Percentiles rank a stretch among this genome's conserved stretches.
phyloP scores from a whole-genome alignment of 2,888 invertebrate genomes.

The Lithophane leautieri region DNA sequence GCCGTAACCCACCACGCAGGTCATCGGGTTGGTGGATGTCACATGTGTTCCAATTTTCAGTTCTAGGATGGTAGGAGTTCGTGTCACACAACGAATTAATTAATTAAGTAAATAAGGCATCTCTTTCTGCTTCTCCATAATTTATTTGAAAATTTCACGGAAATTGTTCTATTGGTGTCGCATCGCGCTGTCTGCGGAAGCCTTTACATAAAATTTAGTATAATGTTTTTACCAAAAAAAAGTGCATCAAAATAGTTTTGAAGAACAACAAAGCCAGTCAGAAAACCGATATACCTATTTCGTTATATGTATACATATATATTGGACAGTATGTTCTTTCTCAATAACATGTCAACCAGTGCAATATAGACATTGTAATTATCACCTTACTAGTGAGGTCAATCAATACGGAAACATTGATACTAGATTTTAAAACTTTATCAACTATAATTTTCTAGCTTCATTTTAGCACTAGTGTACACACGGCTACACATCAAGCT shows the following conservation, averaged over 20 bases:
- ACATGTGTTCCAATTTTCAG: neutral
- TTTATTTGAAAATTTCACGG: too few relatives aligned
- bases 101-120: too few relatives aligned
- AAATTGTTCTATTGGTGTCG: too few relatives aligned
- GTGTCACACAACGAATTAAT: too few relatives aligned
- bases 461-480: neutral
- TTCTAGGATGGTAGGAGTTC: too few relatives aligned
- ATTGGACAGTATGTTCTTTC: neutral
- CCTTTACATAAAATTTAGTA: neutral
- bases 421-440: neutral
- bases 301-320: neutral
- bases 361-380: conserved; percentile 16
- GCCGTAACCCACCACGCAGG: neutral
- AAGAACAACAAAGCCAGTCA: too few relatives aligned
- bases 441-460: neutral
- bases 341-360: neutral
- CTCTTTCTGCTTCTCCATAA: too few relatives aligned
- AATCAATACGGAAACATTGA: conserved; percentile 3
- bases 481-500: too few relatives aligned
- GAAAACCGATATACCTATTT: too few relatives aligned
- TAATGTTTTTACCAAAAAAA: too few relatives aligned
- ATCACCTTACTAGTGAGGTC: conserved; percentile 9
- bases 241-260: too few relatives aligned
- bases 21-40: neutral
- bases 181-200: too few relatives aligned